phyloP scores from a whole-genome alignment of 2,797 vertebrate species.

The Cichlasoma orientale region DNA sequence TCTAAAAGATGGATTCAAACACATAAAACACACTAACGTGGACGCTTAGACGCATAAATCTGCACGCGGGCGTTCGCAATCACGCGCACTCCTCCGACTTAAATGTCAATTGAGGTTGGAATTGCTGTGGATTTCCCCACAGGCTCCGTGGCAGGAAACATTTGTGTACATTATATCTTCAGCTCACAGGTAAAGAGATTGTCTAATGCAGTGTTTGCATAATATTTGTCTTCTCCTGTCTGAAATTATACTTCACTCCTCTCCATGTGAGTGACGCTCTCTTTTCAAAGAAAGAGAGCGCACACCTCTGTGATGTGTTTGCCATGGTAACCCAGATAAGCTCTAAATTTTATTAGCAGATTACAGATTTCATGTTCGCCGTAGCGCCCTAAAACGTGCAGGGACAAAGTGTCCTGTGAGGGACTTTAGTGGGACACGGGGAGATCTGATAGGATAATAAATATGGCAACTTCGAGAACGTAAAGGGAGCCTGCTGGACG shows the following conservation, averaged over 20 bases:
- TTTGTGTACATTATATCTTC: slow-evolving; percentile 37
- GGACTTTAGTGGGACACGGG: slow-evolving; percentile 5
- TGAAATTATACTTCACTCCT: slow-evolving; percentile 20
- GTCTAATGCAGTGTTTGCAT: slow-evolving; percentile 20
- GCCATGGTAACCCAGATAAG: slow-evolving; percentile 19
- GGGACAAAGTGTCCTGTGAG: slow-evolving; percentile 9
- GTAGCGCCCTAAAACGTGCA: background rate
- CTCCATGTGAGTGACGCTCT: slow-evolving; percentile 8
- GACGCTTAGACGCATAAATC: slow-evolving; percentile 18
- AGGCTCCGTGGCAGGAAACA: slow-evolving; percentile 19
- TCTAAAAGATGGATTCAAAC: slow-evolving; percentile 27
- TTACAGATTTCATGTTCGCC: slow-evolving; percentile 12
- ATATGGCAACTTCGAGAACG: background rate
- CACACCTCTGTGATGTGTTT: slow-evolving; percentile 23
- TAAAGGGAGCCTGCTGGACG: background rate
- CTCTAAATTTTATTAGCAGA: slow-evolving; percentile 31
- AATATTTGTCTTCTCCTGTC: slow-evolving; percentile 35
- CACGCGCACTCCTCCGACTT: background rate
- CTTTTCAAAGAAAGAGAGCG: background rate
- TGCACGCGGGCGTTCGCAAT: background rate
- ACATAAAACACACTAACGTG: slow-evolving; percentile 31
- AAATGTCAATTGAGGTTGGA: slow-evolving; percentile 30
- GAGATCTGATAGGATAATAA: background rate
- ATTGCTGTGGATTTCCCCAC: slow-evolving; percentile 25
- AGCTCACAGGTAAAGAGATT: slow-evolving; percentile 34